A percentile compares a stretch with the other conserved stretches of the same genome.
phyloP scores from a whole-genome alignment of 2,797 vertebrate species.

The Euphonia xanthogaster region DNA sequence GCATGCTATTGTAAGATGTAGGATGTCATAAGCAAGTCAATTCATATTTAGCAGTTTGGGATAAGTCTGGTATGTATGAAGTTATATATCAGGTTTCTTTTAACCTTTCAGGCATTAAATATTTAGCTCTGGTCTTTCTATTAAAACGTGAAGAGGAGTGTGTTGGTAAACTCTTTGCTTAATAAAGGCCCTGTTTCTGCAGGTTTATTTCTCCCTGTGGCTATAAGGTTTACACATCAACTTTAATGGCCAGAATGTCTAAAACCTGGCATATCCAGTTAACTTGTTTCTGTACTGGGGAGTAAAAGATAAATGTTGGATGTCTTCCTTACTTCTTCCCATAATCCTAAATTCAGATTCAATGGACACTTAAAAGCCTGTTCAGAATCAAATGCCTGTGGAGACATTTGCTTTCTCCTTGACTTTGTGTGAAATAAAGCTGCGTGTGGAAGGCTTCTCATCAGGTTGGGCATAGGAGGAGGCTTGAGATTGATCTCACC shows the following conservation, averaged over 20 bases:
- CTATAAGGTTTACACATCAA: not conserved
- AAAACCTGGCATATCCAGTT: not conserved
- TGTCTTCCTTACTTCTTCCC: not conserved
- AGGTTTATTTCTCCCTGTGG: not conserved
- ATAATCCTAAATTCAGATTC: not conserved
- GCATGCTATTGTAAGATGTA: not conserved
- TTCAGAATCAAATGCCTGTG: not conserved
- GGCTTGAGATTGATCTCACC: not conserved
- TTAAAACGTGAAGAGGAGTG: not conserved
- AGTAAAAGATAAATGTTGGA: not conserved
- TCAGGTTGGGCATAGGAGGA: not conserved
- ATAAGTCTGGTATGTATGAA: not conserved
- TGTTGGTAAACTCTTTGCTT: not conserved
- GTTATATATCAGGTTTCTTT: not conserved
- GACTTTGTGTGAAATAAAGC: not conserved
- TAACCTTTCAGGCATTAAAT: slow-evolving; percentile 18
- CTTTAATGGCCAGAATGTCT: not conserved
- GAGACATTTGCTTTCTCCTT: not conserved
- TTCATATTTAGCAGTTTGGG: slow-evolving; percentile 19
- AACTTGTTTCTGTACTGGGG: not conserved
- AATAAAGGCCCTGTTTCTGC: not conserved
- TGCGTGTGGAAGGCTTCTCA: not conserved
- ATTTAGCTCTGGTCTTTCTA: not conserved
- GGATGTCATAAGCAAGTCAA: not conserved
- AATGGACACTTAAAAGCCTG: not conserved